A percentile compares a stretch with the other conserved stretches of the same genome.
phyloP scores from a whole-genome alignment of 1,140 invertebrate genomes.

The Ceratina calcarata region DNA sequence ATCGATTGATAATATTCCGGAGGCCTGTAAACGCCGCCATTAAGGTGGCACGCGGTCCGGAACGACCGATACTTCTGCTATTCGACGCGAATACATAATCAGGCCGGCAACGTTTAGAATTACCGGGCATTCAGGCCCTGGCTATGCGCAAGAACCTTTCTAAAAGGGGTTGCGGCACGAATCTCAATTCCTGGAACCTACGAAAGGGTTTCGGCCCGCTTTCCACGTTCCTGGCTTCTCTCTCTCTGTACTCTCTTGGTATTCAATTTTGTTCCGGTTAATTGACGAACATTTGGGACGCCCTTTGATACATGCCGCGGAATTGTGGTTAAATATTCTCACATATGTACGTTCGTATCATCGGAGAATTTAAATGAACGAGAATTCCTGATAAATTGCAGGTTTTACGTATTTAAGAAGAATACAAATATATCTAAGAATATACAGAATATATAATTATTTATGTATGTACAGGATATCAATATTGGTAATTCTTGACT shows the following conservation, averaged over 20 bases:
- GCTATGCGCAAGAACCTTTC: background rate
- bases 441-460: no score
- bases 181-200: background rate
- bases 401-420: no score
- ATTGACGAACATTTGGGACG: background rate
- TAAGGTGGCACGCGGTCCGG: background rate
- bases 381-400: no score
- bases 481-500: no score
- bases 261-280: background rate
- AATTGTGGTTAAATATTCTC: no score
- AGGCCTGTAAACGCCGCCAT: conserved; percentile 4
- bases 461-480: no score
- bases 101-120: conserved; percentile 1
- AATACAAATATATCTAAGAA: no score
- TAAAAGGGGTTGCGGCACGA: background rate
- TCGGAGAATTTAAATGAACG: no score
- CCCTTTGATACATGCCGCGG: no score
- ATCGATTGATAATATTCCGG: conserved; percentile 29
- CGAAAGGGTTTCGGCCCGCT: no score
- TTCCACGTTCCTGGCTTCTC: background rate
- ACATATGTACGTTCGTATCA: no score
- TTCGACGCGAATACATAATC: conserved; percentile 23
- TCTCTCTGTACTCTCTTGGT: background rate
- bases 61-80: conserved; percentile 14
- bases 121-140: background rate